Base-by-base conservation (phyloP, 2,113 vertebrate species). In the Sylvia atricapilla region DNA sequence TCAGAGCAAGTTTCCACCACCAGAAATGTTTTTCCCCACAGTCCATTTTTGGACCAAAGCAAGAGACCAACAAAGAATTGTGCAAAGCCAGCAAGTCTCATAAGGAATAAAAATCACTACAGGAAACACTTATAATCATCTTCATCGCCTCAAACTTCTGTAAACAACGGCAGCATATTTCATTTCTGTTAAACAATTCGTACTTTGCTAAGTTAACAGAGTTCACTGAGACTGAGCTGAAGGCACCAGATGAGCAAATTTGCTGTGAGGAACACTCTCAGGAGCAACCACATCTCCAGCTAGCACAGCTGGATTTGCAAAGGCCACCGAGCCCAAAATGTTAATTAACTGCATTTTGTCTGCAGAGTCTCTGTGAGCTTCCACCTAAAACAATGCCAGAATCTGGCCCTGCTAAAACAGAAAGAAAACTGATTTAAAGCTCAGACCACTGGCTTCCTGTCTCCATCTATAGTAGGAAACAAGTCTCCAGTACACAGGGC, bases 371-470 rank as follows among this genome's bases (percentile, higher is more conserved):
- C 33, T 69, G 44, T 0, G 5, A 47, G 37, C 30, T 46, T 6
- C 69, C 12, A 15, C 23, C 28, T 44, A 14, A 6, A 44, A 30
- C 33, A 27, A 47, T 64, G 69, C 30, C 66, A 82, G 47, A 23
- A 25, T 20, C 1, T 15, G 56, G 24, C 50, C 53, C 2, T 37
- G 15, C 77, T 49, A 5, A 30, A 46, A 52, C 24, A 91, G 79
- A 93, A 70, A 87, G 74, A 72, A 94, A 95, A 60, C 6, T 2
- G 31, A 82, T 87, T 68, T 37, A 64, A 84, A 79, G 47, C 53
- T 70, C 89, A 87, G 69, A 35, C 28, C 77, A 33, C 56, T n/a
- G 56, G 20, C 73, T 89, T 97, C 95, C 96, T 94, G 91, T 43
- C 64, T 41, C 80, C 89, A 53, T 72, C 66, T 69, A 81, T 14